Evolutionary conservation across 1,140 invertebrate species (phyloP), one percentile per base, ranked within the genome.

Genomic region (Eumaeus atala): DNA sequence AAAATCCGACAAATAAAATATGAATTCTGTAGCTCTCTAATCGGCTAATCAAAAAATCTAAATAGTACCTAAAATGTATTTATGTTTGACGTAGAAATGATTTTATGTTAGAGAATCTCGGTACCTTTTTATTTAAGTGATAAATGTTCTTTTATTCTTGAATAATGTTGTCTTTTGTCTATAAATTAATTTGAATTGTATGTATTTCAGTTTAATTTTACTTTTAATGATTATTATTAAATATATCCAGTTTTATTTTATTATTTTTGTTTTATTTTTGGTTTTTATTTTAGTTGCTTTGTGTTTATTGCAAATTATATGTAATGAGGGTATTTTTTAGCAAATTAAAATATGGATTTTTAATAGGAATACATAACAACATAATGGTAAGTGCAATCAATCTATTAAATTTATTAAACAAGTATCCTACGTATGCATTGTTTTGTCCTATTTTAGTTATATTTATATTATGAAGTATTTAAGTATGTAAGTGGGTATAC

Each of bases 171-270:
- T 79, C 67, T 75, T n/a, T 70, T 67, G 64, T 68, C 66, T 64
- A 61, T 59, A 71, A 70, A 65, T 70, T 66, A 58, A 73, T 69
- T 71, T 68, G 54, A 61, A 77, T 70, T 83, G 77, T 83, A 85
- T 67, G 61, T 70, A 71, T 57, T 66, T 66, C 62, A 76, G 72
- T 78, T 78, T 75, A 64, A 70, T 71, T 75, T 75, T 78, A 82
- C 69, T 74, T 74, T 28, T 44, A 44, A 72, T 81, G 74, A 76
- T 74, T 62, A 77, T 78, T 73, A 78, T 77, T 84, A 72, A 87
- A 87, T 87, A 87, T 87, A 87, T 84, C 80, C 81, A 84, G 80
- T 84, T 87, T 85, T 87, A 87, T 86, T 87, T 87, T 81, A 84
- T 70, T 72, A 40, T 72, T 58, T 77, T 83, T 74, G 78, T 84